These are phyloP conservation scores for Trichechus manatus DNA, from an alignment of 2,113 vertebrate species.

Conservation along the genomic window DNA sequence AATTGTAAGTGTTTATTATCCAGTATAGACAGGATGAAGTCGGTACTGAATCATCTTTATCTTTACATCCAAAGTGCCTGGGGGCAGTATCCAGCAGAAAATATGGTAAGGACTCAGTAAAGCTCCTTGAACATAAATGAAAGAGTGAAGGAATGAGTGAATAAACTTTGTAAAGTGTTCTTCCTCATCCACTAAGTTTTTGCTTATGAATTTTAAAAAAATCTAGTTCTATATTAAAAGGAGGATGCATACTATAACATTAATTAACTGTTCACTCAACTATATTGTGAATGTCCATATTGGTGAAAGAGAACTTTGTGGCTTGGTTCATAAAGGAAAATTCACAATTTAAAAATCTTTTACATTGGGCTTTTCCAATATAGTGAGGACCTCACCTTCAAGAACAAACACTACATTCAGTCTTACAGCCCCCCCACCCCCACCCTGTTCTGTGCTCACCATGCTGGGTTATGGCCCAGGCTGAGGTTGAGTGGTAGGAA, in stretches of 20 bases:
- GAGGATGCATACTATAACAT: not conserved
- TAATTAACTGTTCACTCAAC: not conserved
- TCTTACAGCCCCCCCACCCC: constrained; percentile 24
- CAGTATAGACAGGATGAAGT: not conserved
- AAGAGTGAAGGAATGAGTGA: not conserved
- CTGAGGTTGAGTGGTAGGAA: constrained; percentile 71
- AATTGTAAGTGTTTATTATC: not conserved
- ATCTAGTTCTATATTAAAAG: constrained; percentile 1
- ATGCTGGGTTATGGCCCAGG: constrained; percentile 57
- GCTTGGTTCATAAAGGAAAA: constrained; percentile 34
- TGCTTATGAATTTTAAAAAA: not conserved
- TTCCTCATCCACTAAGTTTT: not conserved
- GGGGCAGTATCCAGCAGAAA: not conserved
- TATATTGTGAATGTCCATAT: not conserved
- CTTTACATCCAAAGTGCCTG: not conserved
- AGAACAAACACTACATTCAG: constrained; percentile 47
- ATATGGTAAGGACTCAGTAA: not conserved
- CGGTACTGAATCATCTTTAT: not conserved
- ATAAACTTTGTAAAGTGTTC: not conserved
- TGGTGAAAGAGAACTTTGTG: not conserved
- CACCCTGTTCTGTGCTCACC: not conserved
- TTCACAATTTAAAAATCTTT: not conserved
- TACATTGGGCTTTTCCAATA: not conserved
- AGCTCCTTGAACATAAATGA: not conserved
- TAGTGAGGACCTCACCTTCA: constrained; percentile 38